Evolutionary conservation across 2,888 invertebrate species (phyloP), one percentile per base, ranked within the genome.

Genomic region (Epinotia nisella): DNA sequence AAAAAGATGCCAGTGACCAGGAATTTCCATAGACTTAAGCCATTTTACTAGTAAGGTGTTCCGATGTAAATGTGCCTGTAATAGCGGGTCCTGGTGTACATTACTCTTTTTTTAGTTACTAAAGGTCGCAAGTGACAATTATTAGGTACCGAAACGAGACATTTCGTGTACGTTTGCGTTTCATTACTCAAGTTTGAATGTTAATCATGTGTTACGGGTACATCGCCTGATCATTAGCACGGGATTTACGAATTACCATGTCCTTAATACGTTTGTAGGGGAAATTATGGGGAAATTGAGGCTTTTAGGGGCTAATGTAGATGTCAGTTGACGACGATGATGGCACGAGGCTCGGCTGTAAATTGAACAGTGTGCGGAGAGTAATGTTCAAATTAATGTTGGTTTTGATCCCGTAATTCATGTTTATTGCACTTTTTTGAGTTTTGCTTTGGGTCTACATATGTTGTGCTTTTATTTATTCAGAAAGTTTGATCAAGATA

Each of bases 201-300:
- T 68, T 62, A 73, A 73, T 73, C 72, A 73, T 73, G 72, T 68
- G 72, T 73, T 62, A 51, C 21, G 58, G 71, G 53, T 56, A 71
- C 71, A 71, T 72, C 49, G 67, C 41, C 67, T 67, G 66, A 73
- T 73, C 68, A 73, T 73, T 73, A 73, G 68, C 24, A n/a, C 62
- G 17, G 62, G 72, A 73, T 68, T 72, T 73, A 68, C 72, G 72
- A 62, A 73, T 73, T 73, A 73, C 72, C 62, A 62, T 71, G 61
- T 41, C 53, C 66, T 17, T 72, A 72, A 72, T 72, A 68, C 72
- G 72, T 73, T 62, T 73, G 72, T 58, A 68, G 62, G 72, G 71
- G 72, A 68, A 72, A 72, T 72, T 68, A 62, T 35, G 53, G 72
- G 72, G 72, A 71, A 71, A 71, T 71, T 71, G 71, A 51, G 53